Conservation (phyloP, 1,140 invertebrate species). For the Dryas iulia region DNA sequence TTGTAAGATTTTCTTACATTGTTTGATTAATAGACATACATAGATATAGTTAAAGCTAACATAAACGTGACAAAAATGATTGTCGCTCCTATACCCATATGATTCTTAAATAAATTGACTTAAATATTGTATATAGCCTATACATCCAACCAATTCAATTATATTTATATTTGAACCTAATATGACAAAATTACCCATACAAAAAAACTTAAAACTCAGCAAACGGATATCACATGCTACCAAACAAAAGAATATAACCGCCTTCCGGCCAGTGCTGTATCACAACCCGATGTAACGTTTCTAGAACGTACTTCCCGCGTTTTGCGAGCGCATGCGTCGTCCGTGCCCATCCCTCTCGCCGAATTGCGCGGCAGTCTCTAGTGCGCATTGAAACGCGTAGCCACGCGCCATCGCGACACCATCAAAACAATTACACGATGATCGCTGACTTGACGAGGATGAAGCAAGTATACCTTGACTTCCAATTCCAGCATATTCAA, state of each 20-base stretch:
- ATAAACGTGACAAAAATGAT: no score
- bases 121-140: no score
- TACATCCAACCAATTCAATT: no score
- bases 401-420: constrained; percentile 47
- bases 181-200: no score
- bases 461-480: background rate
- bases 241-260: background rate
- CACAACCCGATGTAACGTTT: constrained; percentile 32
- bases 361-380: constrained; percentile 68
- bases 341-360: constrained; percentile 50
- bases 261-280: constrained; percentile 18
- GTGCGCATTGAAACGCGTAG: constrained; percentile 57
- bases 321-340: constrained; percentile 63
- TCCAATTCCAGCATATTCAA: constrained; percentile 29
- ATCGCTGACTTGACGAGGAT: constrained; percentile 52
- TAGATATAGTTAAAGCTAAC: no score
- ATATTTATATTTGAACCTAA: no score
- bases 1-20: no score
- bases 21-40: no score
- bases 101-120: no score
- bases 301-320: constrained; percentile 72
- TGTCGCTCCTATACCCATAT: no score
- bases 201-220: background rate
- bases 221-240: background rate
- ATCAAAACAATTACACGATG: constrained; percentile 60